phyloP scores from a whole-genome alignment of 2,888 invertebrate species.

The Acheta domesticus region DNA sequence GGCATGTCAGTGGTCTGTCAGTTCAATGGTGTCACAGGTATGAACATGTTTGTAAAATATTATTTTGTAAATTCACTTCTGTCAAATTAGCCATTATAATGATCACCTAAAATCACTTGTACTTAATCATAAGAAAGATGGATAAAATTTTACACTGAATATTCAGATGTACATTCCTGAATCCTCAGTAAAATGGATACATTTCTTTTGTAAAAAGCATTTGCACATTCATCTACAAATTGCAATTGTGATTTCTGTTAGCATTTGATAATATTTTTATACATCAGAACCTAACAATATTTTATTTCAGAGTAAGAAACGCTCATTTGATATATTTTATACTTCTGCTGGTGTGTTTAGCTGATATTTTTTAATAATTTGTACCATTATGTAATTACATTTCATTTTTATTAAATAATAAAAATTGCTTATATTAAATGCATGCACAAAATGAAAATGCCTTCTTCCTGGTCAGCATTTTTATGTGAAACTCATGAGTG shows the following conservation, averaged over 20 bases:
- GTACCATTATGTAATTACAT: conserved; percentile 4
- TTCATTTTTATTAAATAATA: conserved; percentile 1
- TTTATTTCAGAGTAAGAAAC: conserved; percentile 2
- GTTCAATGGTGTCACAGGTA: too few relatives aligned
- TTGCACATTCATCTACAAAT: background rate
- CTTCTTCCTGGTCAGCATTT: too few relatives aligned
- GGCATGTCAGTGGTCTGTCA: background rate
- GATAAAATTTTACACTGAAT: too few relatives aligned
- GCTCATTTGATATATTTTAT: conserved; percentile 2
- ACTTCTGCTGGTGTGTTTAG: background rate
- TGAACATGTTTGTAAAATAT: too few relatives aligned
- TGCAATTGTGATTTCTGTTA: background rate
- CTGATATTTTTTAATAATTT: conserved; percentile 9
- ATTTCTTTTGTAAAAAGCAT: background rate
- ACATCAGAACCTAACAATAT: background rate
- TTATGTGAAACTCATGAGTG: too few relatives aligned
- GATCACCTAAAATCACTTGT: too few relatives aligned
- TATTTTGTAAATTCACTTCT: too few relatives aligned
- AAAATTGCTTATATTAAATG: background rate
- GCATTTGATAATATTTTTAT: conserved; percentile 18
- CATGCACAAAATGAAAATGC: too few relatives aligned
- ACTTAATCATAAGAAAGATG: too few relatives aligned
- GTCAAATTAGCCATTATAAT: too few relatives aligned
- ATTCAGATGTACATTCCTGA: too few relatives aligned
- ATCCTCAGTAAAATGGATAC: too few relatives aligned